Percentiles rank a stretch among this genome's conserved stretches.
These are phyloP conservation scores for Mimas tiliae DNA, from an alignment of 2,888 invertebrate species.

Conservation along the genomic window DNA sequence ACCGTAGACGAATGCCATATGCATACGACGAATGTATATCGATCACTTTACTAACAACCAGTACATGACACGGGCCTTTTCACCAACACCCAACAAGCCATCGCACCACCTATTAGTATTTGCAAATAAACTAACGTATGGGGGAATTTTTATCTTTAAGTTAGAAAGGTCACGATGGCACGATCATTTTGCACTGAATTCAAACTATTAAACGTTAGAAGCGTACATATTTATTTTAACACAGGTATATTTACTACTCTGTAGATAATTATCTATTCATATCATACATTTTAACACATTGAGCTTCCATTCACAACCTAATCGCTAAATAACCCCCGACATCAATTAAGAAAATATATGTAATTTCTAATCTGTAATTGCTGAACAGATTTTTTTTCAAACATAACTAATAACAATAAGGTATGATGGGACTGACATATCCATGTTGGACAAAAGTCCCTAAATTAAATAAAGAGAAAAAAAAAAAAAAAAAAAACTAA, in stretches of 20 bases:
- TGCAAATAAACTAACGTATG: conserved; percentile 3
- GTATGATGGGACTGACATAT: no score
- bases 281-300: background rate
- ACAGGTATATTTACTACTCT: background rate
- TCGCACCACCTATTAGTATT: background rate
- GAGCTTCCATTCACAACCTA: no score
- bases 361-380: no score
- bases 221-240: no score
- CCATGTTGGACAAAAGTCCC: no score
- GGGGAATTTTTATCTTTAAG: background rate
- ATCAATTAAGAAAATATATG: no score
- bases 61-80: conserved; percentile 3
- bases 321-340: no score
- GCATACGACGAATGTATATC: conserved; percentile 12
- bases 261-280: background rate
- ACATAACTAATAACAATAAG: no score
- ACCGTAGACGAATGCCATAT: conserved; percentile 6
- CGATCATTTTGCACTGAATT: conserved; percentile 1
- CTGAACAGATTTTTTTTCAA: no score
- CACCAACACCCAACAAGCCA: background rate
- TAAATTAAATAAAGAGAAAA: no score
- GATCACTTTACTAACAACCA: conserved; percentile 12
- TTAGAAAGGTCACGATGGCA: background rate
- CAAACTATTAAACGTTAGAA: background rate
- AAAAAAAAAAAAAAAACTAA: no score